Percentiles rank a stretch among this genome's conserved stretches.
Evolutionary conservation across 2,797 vertebrate species (phyloP).

Genomic region (Parauchenoglanis ngamensis): DNA sequence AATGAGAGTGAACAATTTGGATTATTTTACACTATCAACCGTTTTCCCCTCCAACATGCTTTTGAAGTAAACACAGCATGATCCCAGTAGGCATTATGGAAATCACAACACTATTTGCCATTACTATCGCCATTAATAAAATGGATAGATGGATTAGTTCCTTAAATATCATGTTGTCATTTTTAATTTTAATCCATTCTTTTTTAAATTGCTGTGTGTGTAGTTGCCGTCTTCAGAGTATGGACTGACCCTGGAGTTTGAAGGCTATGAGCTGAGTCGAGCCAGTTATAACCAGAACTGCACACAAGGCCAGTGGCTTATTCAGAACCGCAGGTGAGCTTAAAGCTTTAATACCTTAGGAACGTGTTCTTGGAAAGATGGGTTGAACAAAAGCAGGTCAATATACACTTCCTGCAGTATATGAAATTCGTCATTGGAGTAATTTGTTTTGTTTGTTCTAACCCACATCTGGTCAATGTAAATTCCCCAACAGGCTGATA

Average conservation of each 20-base stretch:
- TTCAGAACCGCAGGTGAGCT: slow-evolving; percentile 86
- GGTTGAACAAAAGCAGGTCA: neutral
- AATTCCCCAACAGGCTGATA: neutral
- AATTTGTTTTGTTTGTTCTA: neutral
- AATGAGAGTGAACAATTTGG: neutral
- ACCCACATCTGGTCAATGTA: neutral
- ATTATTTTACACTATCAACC: neutral
- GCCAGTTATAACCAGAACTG: slow-evolving; percentile 80
- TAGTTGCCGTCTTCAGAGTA: slow-evolving; percentile 82
- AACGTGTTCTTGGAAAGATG: neutral
- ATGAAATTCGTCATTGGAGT: neutral
- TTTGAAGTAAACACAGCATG: neutral
- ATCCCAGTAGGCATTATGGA: neutral
- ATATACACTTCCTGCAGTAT: neutral
- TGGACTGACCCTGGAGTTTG: slow-evolving; percentile 86
- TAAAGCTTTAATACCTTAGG: neutral
- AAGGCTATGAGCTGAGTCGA: slow-evolving; percentile 84
- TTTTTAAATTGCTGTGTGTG: neutral
- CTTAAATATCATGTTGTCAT: neutral
- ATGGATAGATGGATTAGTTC: neutral
- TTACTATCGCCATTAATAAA: neutral
- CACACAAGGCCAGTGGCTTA: slow-evolving; percentile 88
- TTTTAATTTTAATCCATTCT: neutral
- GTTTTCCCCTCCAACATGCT: neutral
- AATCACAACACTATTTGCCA: neutral